phyloP scores from a whole-genome alignment of 2,113 vertebrate genomes.

The Oceanites oceanicus region DNA sequence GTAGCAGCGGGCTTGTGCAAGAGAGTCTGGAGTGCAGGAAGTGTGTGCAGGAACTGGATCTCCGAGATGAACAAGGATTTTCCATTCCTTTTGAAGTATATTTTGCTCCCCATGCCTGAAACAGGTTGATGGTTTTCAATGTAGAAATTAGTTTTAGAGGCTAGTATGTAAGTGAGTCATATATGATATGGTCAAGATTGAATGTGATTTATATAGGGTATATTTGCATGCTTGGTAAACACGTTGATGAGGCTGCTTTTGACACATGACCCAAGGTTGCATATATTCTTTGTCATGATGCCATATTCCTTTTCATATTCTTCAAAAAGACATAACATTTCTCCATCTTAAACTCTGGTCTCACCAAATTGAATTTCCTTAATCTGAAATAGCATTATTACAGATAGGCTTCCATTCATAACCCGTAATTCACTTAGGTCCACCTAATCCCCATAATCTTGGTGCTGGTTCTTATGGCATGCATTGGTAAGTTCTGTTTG shows the following conservation, averaged over 20 bases:
- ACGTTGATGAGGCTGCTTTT: neutral
- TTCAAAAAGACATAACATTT: neutral
- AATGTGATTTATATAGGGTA: neutral
- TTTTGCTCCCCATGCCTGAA: neutral
- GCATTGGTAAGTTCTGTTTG: neutral
- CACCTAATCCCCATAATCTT: neutral
- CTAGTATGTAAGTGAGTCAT: neutral
- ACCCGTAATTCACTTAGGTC: neutral
- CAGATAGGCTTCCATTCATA: neutral
- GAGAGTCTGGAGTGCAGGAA: neutral
- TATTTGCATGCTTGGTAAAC: neutral
- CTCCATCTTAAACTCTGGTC: neutral
- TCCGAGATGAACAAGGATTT: neutral
- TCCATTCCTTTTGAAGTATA: neutral
- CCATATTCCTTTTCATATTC: neutral
- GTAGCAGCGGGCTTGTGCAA: accelerated
- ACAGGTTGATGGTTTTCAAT: neutral
- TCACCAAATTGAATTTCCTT: neutral
- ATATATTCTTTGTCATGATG: neutral
- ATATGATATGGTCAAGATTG: neutral
- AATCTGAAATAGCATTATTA: neutral
- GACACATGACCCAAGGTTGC: neutral
- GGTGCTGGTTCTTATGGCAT: neutral
- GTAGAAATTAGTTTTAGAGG: neutral
- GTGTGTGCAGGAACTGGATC: neutral